Conservation (phyloP, 2,113 vertebrate species). For the Rafetus swinhoei region DNA sequence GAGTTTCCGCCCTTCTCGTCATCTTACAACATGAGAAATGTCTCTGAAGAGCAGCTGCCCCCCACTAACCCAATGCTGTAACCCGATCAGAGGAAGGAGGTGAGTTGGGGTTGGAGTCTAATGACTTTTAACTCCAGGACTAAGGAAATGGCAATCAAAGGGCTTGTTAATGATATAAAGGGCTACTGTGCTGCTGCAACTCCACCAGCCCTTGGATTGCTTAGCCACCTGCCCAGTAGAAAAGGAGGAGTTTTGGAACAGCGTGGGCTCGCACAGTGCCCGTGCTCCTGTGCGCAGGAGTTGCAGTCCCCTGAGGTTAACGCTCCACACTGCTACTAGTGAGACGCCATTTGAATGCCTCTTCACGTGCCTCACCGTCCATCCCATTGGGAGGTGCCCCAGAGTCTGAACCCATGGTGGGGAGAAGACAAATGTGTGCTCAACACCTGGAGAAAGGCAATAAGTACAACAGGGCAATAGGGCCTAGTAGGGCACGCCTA, state of each 20-base stretch:
- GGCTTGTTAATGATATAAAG: constrained; percentile 14
- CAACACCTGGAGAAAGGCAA: accelerated
- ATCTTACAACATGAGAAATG: not conserved
- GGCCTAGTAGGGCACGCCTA: no score
- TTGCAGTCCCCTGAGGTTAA: accelerated
- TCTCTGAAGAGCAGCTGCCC: not conserved
- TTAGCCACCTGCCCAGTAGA: not conserved
- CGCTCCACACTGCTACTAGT: accelerated
- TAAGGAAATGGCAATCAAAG: constrained; percentile 9
- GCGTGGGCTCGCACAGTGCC: accelerated
- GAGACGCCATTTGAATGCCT: accelerated
- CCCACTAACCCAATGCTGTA: not conserved
- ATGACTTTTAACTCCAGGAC: not conserved
- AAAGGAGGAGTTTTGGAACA: accelerated
- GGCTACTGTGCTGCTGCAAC: constrained; percentile 17
- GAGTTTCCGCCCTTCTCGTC: not conserved
- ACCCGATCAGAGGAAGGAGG: not conserved
- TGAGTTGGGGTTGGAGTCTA: not conserved
- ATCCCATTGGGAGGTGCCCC: accelerated
- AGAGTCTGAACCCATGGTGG: accelerated
- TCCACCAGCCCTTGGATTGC: not conserved
- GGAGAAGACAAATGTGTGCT: not conserved
- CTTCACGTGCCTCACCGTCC: accelerated
- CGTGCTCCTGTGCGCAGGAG: accelerated
- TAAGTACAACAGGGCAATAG: not conserved